Percentiles rank a stretch among this genome's conserved stretches.
Conservation (phyloP, 2,797 vertebrate species). For the Alectoris magna region DNA sequence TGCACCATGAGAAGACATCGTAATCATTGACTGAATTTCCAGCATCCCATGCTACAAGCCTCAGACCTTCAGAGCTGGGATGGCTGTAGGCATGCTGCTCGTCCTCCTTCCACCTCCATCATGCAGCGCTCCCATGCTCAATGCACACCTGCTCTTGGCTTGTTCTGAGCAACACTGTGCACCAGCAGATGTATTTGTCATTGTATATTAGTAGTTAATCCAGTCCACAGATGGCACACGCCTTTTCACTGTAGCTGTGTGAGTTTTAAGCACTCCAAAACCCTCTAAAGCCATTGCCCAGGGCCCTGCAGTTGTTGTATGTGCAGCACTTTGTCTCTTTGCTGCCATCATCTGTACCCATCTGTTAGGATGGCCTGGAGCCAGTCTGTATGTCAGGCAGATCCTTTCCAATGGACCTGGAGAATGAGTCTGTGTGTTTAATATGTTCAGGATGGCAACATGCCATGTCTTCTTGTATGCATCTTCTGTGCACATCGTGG, state of each 20-base stretch:
- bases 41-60: background rate
- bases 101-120: background rate
- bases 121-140: background rate
- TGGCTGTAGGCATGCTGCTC: background rate
- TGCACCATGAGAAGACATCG: background rate
- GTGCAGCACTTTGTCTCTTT: slow-evolving; percentile 22
- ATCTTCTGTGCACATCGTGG: background rate
- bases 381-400: slow-evolving; percentile 42
- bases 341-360: slow-evolving; percentile 51
- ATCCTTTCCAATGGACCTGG: slow-evolving; percentile 24
- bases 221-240: slow-evolving; percentile 48
- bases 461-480: background rate
- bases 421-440: slow-evolving; percentile 7
- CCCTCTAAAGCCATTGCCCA: slow-evolving; percentile 3
- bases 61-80: background rate
- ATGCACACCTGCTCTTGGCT: background rate
- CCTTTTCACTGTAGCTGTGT: slow-evolving; percentile 10
- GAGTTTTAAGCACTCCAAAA: background rate
- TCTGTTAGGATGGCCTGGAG: slow-evolving; percentile 54
- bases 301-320: slow-evolving; percentile 44
- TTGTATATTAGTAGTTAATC: slow-evolving; percentile 36
- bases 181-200: slow-evolving; percentile 15
- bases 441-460: background rate
- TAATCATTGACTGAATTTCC: background rate
- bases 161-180: background rate